Evolutionary conservation across 92 coral and sea anemone genomes (phyloP), one percentile per base, ranked within the genome.

Genomic region (Porites divaricata): DNA sequence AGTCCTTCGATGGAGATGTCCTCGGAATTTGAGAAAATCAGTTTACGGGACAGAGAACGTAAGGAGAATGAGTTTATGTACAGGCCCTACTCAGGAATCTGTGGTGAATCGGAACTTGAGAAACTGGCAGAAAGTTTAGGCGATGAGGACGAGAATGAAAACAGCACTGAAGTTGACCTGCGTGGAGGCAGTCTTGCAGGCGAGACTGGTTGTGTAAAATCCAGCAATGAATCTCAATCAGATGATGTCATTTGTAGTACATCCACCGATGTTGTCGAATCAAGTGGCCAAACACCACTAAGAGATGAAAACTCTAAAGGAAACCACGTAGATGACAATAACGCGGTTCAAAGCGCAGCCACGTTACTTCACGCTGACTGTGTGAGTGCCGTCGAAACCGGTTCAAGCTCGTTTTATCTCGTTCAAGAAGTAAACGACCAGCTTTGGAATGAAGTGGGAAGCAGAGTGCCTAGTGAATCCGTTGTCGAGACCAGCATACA

Each of bases 41-140:
- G 76, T 21, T 51, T 87, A 56, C 71, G 22, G 22, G 95, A 91
- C 49, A 90, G 82, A 26, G 88, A 75, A 4, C 72, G 49, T 19
- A 9, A 24, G 35, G 49, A 11, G 12, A 15, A 20, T 21, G 68
- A 77, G 23, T 41, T 57, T 59, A 84, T 72, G 22, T 76, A 82
- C 67, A 88, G 87, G 22, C 45, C 45, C 5, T 91, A 81, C 48
- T 88, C 94, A 1, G 94, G 94, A 6, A 80, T 88, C 59, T 80
- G 70, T 10, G 88, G 90, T 45, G 95, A 91, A 64, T 28, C 86
- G 22, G 75, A 51, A 25, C 95, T 85, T 22, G 92, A 85, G 52
- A 90, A 88, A 21, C 87, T 75, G 8, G 90, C 23, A 9, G 78
- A 70, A 52, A 50, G 20, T 22, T 66, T 28, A 48, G 41, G 20